Conservation (phyloP, 2,113 vertebrate genomes). For the Athene cunicularia region DNA sequence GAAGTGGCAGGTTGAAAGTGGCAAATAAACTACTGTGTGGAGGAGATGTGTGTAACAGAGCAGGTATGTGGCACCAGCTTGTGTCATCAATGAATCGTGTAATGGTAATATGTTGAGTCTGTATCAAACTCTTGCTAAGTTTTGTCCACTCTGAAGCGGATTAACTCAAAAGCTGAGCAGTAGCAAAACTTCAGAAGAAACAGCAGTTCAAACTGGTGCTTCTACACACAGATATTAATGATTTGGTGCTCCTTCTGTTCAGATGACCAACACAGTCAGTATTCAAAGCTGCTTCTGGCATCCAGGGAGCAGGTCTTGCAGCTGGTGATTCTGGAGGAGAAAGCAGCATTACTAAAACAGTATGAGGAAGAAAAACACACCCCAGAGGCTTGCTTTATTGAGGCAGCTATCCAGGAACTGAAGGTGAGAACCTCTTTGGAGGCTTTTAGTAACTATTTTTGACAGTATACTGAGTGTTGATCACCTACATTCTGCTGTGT, state of each 20-base stretch:
- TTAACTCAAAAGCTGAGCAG: neutral
- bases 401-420: constrained; percentile 91
- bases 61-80: neutral
- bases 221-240: neutral
- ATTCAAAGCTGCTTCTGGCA: constrained; percentile 94
- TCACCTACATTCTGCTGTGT: neutral
- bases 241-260: neutral
- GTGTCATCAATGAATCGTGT: neutral
- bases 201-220: neutral
- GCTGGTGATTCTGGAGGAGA: constrained; percentile 87
- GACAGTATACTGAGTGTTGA: neutral
- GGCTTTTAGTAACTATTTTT: neutral
- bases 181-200: neutral
- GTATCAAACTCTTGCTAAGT: neutral
- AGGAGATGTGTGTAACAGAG: neutral
- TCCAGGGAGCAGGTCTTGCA: constrained; percentile 86
- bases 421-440: constrained; percentile 77
- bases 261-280: constrained; percentile 85
- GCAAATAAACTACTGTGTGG: neutral
- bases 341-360: constrained; percentile 82
- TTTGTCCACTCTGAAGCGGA: neutral
- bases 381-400: constrained; percentile 90
- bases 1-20: neutral
- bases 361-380: constrained; percentile 86
- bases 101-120: neutral